Conservation (phyloP, 2,113 vertebrate species). For the Syrrhaptes paradoxus region DNA sequence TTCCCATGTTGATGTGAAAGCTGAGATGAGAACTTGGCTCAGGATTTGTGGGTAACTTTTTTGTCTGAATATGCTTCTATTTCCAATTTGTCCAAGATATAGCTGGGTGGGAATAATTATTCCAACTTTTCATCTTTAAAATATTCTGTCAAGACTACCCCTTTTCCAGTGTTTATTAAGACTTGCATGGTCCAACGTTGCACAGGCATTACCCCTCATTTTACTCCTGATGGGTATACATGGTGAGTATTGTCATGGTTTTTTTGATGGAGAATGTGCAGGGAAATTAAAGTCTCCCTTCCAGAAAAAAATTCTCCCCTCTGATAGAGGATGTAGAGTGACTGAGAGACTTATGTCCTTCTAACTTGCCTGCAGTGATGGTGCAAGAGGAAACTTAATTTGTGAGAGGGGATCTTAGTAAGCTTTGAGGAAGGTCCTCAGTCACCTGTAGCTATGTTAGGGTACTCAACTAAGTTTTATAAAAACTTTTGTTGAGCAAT, state of each 20-base stretch:
- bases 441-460: not conserved
- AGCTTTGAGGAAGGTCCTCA: not conserved
- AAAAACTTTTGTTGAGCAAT: not conserved
- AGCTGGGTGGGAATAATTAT: not conserved
- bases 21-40: slow-evolving; percentile 22
- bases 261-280: not conserved
- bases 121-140: not conserved
- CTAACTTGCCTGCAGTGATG: not conserved
- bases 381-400: not conserved
- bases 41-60: not conserved
- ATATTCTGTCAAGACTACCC: not conserved
- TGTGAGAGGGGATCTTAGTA: not conserved
- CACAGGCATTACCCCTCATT: not conserved
- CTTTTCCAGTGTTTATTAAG: not conserved
- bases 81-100: not conserved
- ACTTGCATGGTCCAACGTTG: not conserved
- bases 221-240: not conserved
- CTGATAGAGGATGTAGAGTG: not conserved
- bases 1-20: slow-evolving; percentile 12
- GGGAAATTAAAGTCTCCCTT: not conserved
- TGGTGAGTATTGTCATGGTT: not conserved
- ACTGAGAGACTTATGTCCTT: not conserved
- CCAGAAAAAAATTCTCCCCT: not conserved
- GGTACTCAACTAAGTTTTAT: not conserved
- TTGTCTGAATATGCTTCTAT: not conserved